phyloP scores from a whole-genome alignment of 2,113 vertebrate species.

The Chascanopsetta lugubris region DNA sequence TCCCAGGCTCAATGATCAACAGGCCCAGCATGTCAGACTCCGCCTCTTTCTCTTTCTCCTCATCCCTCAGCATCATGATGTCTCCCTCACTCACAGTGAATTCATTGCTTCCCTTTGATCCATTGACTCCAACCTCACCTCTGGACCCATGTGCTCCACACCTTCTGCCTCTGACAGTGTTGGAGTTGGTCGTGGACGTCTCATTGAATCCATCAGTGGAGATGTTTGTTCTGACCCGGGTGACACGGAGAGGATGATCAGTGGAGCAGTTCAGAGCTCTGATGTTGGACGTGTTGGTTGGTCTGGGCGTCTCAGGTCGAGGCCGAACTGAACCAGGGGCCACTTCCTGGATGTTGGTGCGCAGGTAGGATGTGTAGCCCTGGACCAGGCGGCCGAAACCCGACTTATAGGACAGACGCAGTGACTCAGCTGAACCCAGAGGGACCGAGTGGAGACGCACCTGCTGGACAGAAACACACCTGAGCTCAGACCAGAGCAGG shows the following conservation, averaged over 20 bases:
- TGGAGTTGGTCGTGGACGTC: slow-evolving; percentile 5
- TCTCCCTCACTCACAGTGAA: background rate
- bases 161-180: background rate
- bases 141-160: slow-evolving; percentile 2
- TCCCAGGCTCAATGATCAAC: slow-evolving; percentile 71
- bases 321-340: background rate
- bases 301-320: background rate
- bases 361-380: slow-evolving; percentile 69
- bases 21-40: slow-evolving; percentile 31
- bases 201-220: slow-evolving; percentile 5
- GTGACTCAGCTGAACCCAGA: slow-evolving; percentile 68
- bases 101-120: background rate
- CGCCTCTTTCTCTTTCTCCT: background rate
- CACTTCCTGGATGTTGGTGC: slow-evolving; percentile 64
- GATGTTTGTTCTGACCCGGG: background rate
- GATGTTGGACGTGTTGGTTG: background rate
- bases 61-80: background rate
- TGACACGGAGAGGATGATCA: slow-evolving; percentile 5
- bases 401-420: slow-evolving; percentile 72
- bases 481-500: background rate
- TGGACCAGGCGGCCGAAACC: slow-evolving; percentile 57
- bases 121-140: slow-evolving; percentile 6
- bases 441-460: slow-evolving; percentile 73
- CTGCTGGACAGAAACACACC: slow-evolving; percentile 44
- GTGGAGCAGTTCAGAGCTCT: slow-evolving; percentile 17